phyloP scores from a whole-genome alignment of 2,797 vertebrate genomes.

The Acrocephalus scirpaceus region DNA sequence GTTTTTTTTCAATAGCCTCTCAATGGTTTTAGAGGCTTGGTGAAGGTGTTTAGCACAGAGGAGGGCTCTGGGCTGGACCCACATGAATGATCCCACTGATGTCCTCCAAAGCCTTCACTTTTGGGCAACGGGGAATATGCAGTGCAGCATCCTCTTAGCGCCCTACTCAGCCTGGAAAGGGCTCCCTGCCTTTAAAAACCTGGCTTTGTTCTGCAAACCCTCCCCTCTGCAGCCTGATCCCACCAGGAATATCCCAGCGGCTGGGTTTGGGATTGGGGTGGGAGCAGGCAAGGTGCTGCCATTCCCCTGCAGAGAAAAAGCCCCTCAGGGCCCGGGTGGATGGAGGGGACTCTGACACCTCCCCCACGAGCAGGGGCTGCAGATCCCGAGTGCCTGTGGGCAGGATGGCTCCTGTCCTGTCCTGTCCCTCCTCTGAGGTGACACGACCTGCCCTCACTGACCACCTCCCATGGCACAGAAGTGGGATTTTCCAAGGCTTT shows the following conservation, averaged over 20 bases:
- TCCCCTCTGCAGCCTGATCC: not conserved
- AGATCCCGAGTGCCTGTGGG: not conserved
- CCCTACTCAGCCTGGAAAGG: not conserved
- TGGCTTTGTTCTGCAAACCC: not conserved
- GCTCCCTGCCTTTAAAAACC: rapidly evolving
- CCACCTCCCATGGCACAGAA: not conserved
- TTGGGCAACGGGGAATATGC: not conserved
- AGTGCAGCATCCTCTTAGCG: too few relatives aligned
- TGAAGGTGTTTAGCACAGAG: not conserved
- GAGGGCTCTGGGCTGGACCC: not conserved
- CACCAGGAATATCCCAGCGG: rapidly evolving
- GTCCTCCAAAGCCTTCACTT: not conserved
- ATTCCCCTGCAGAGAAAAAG: not conserved
- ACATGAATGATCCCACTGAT: not conserved
- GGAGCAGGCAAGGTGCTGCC: not conserved
- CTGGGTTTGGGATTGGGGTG: rapidly evolving
- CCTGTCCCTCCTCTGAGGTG: not conserved
- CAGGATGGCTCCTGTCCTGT: not conserved
- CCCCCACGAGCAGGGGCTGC: not conserved
- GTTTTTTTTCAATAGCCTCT: not conserved
- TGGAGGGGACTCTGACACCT: not conserved
- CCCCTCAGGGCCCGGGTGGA: rapidly evolving
- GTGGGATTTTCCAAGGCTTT: not conserved
- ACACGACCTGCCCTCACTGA: not conserved
- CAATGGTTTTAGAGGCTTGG: not conserved